phyloP scores from a whole-genome alignment of 2,113 vertebrate species.

The Ramphastos sulfuratus region DNA sequence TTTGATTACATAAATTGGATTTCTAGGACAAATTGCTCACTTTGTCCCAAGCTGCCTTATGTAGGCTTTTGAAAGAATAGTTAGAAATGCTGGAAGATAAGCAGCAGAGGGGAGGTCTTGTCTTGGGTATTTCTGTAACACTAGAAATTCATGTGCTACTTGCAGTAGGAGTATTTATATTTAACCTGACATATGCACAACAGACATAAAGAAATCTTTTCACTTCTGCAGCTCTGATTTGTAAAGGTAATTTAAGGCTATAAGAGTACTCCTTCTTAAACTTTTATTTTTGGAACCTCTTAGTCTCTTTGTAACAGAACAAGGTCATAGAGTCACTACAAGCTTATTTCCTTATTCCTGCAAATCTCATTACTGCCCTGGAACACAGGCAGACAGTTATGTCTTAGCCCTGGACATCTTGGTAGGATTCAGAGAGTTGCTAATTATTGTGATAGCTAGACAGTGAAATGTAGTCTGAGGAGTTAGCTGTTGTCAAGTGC shows the following conservation, averaged over 20 bases:
- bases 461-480: not conserved
- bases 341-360: constrained; percentile 57
- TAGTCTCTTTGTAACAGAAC: constrained; percentile 52
- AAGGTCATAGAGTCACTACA: constrained; percentile 49
- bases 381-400: not conserved
- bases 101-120: not conserved
- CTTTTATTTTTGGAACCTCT: constrained; percentile 66
- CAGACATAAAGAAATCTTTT: not conserved
- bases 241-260: constrained; percentile 11
- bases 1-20: not conserved
- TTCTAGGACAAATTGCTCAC: not conserved
- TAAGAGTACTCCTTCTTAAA: constrained; percentile 26
- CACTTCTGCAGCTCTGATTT: constrained; percentile 20
- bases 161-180: not conserved
- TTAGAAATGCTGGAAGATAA: not conserved
- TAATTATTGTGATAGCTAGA: not conserved
- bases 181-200: constrained; percentile 14
- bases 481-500: not conserved
- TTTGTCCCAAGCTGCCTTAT: not conserved
- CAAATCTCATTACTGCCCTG: constrained; percentile 54
- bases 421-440: not conserved
- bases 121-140: not conserved
- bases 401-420: not conserved
- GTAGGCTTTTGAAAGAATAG: not conserved
- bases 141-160: not conserved